Evolutionary conservation across 2,888 invertebrate genomes (phyloP).

Genomic region (Strigamia maritima): DNA sequence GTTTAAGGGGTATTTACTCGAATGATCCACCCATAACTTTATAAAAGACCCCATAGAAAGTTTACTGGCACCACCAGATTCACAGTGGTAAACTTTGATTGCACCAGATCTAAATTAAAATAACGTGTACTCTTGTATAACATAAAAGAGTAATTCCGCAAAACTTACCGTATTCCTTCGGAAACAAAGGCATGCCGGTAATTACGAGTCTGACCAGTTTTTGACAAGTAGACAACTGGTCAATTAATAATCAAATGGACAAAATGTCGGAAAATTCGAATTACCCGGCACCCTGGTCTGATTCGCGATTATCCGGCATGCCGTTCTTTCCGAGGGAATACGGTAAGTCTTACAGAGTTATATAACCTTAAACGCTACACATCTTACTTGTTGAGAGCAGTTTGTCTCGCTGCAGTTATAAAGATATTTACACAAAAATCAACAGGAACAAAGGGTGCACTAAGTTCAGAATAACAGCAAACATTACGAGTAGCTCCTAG

Average conservation of each 20-base stretch:
- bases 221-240: too few species aligned
- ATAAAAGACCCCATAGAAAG: neutral
- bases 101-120: neutral
- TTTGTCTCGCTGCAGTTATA: neutral
- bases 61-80: neutral
- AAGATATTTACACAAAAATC: neutral
- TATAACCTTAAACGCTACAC: too few species aligned
- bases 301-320: too few species aligned
- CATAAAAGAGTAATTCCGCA: neutral
- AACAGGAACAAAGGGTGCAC: neutral
- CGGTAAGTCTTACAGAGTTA: too few species aligned
- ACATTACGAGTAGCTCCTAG: neutral
- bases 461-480: neutral
- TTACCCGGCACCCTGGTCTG: too few species aligned
- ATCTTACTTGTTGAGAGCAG: neutral
- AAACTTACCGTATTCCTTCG: too few species aligned
- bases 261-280: too few species aligned
- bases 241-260: too few species aligned
- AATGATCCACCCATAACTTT: neutral
- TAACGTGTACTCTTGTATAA: too few species aligned
- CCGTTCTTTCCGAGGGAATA: too few species aligned
- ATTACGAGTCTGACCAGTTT: too few species aligned
- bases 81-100: neutral
- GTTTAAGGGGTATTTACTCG: neutral
- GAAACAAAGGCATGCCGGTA: too few species aligned